phyloP scores from a whole-genome alignment of 37 sponge, comb jelly and placozoan species.

The Aplysina aerophoba region DNA sequence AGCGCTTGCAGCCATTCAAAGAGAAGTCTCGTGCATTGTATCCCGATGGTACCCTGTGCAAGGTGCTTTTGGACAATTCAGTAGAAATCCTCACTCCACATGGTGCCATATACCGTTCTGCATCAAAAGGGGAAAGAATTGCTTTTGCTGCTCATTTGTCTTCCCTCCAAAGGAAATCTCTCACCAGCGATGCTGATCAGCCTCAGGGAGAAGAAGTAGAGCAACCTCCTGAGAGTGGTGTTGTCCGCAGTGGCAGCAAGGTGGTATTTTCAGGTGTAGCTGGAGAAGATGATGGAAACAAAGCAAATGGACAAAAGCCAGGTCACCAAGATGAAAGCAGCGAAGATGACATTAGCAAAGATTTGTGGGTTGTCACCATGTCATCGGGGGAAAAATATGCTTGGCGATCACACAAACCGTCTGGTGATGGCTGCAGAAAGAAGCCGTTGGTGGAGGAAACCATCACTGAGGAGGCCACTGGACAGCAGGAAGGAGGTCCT shows the following conservation, averaged over 20 bases:
- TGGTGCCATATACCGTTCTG: slow-evolving; percentile 54
- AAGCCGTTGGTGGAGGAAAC: neutral
- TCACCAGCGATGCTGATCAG: neutral
- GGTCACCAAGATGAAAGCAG: neutral
- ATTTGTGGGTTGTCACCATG: slow-evolving; percentile 3
- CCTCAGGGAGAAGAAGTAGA: neutral
- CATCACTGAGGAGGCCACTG: slow-evolving; percentile 21
- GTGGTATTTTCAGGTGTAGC: neutral
- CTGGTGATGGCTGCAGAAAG: too few species aligned
- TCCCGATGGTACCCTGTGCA: slow-evolving; percentile 62
- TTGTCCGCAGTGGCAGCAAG: slow-evolving; percentile 13
- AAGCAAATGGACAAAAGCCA: neutral
- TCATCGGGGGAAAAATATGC: slow-evolving; percentile 9
- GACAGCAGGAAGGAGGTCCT: slow-evolving; percentile 22
- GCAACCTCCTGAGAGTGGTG: too few species aligned
- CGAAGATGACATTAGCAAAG: neutral
- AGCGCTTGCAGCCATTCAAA: neutral
- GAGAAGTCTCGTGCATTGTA: slow-evolving; percentile 40
- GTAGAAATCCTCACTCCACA: slow-evolving; percentile 47
- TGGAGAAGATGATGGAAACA: neutral
- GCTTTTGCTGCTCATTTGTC: neutral
- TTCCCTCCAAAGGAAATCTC: neutral
- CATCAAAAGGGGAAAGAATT: slow-evolving; percentile 16
- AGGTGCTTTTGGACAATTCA: slow-evolving; percentile 20
- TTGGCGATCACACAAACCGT: neutral